phyloP scores from a whole-genome alignment of 2,797 vertebrate species.

The Coranthus polyacanthus region DNA sequence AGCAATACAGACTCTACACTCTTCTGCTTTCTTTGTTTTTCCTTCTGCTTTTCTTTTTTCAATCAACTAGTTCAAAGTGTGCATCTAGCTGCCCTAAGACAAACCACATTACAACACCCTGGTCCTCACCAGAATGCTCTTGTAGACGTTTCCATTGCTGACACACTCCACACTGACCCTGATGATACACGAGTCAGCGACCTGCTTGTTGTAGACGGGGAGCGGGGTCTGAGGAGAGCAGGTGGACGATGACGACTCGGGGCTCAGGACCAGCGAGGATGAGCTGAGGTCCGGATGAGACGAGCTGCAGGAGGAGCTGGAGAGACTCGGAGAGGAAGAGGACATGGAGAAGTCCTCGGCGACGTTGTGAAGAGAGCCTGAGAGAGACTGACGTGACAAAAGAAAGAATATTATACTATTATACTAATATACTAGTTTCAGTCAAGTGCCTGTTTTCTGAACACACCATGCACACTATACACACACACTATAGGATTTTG shows the following conservation, averaged over 20 bases:
- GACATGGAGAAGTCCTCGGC: conserved; percentile 68
- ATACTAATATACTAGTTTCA: too few relatives aligned
- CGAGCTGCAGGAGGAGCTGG: conserved; percentile 75
- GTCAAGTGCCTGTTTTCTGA: not conserved
- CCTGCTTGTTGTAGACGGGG: conserved; percentile 84
- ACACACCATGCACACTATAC: not conserved
- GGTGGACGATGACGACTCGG: conserved; percentile 48
- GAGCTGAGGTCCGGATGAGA: conserved; percentile 79
- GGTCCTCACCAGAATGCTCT: conserved; percentile 91
- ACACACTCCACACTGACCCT: conserved; percentile 87
- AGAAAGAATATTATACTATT: not conserved
- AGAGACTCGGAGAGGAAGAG: conserved; percentile 62
- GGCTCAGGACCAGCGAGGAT: conserved; percentile 57
- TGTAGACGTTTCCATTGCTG: conserved; percentile 90
- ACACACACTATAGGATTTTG: too few relatives aligned
- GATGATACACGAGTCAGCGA: conserved; percentile 87
- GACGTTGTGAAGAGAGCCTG: conserved; percentile 81
- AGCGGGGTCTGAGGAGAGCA: conserved; percentile 59
- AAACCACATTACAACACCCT: not conserved
- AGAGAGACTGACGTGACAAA: conserved; percentile 72
- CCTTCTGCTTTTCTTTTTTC: not conserved
- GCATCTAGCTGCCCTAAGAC: not conserved
- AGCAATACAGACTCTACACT: not conserved
- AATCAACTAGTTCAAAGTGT: not conserved
- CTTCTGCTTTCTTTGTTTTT: conserved; percentile 1